A percentile compares a stretch with the other conserved stretches of the same genome.
Conservation (phyloP, 2,888 invertebrate species). For the Microchrysa polita region DNA sequence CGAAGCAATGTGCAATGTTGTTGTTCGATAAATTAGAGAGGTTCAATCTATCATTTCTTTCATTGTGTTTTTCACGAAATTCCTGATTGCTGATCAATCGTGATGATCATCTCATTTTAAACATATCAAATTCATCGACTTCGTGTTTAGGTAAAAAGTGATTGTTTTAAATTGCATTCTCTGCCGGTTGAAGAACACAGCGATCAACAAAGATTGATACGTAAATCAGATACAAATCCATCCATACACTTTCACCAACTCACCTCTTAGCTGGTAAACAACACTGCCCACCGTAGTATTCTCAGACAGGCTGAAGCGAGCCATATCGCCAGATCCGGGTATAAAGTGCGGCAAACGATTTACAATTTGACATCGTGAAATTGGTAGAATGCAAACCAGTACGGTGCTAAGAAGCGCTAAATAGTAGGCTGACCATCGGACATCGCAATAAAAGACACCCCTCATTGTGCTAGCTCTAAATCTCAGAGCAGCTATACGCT, state of each 20-base stretch:
- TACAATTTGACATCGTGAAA: constrained; percentile 66
- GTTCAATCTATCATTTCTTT: too few relatives aligned
- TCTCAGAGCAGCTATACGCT: not conserved
- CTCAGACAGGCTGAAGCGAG: constrained; percentile 76
- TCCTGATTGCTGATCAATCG: too few relatives aligned
- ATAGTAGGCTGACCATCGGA: constrained; percentile 44
- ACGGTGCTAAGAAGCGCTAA: constrained; percentile 3
- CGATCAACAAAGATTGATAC: not conserved
- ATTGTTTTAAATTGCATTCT: too few relatives aligned
- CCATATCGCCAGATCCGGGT: constrained; percentile 79
- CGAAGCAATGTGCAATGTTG: too few relatives aligned
- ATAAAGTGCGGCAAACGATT: constrained; percentile 81
- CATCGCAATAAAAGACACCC: constrained; percentile 13
- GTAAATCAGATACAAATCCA: constrained; percentile 27
- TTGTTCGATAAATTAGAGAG: too few relatives aligned
- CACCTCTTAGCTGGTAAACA: constrained; percentile 79
- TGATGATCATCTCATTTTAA: too few relatives aligned
- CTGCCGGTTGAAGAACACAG: too few relatives aligned
- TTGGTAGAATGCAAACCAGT: not conserved
- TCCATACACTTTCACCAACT: constrained; percentile 50
- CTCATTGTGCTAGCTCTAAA: not conserved
- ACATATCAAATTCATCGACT: too few relatives aligned
- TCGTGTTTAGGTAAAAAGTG: too few relatives aligned
- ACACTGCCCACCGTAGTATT: constrained; percentile 79
- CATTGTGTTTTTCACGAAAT: too few relatives aligned